Percentiles rank a stretch among this genome's conserved stretches.
phyloP scores from a whole-genome alignment of 2,113 vertebrate species.

The Phycodurus eques region DNA sequence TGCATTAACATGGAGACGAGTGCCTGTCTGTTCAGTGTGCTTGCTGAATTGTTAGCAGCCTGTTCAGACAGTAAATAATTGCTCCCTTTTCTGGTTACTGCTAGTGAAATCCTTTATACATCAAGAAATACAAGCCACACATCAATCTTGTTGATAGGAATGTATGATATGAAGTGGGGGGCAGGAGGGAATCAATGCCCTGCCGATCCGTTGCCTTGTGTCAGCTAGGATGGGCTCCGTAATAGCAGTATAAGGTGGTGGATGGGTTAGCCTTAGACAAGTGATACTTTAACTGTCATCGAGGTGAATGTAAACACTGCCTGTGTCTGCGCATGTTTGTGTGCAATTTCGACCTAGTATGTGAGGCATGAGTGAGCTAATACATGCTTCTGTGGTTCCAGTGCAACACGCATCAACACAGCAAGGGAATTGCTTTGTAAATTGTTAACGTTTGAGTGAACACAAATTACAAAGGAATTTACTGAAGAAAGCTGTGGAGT shows the following conservation, averaged over 20 bases:
- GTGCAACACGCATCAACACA: constrained; percentile 5
- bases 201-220: not conserved
- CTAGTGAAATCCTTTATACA: not conserved
- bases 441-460: constrained; percentile 31
- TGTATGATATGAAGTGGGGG: too few species aligned
- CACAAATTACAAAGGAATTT: constrained; percentile 15
- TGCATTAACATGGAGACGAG: not conserved
- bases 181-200: too few species aligned
- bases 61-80: not conserved
- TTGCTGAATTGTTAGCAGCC: not conserved
- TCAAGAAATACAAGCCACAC: not conserved
- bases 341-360: not conserved
- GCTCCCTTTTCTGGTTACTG: not conserved
- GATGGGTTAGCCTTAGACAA: not conserved
- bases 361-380: constrained; percentile 30
- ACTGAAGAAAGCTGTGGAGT: constrained; percentile 6
- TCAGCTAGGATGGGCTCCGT: not conserved
- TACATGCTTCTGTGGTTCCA: constrained; percentile 3
- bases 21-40: not conserved
- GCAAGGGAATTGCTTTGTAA: constrained; percentile 26
- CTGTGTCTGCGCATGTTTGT: constrained; percentile 10
- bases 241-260: not conserved
- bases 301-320: constrained; percentile 4
- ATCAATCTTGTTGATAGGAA: not conserved
- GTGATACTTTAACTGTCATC: not conserved